Evolutionary conservation across 2,113 vertebrate species (phyloP), one percentile per base, ranked within the genome.

Genomic region (Bettongia penicillata): DNA sequence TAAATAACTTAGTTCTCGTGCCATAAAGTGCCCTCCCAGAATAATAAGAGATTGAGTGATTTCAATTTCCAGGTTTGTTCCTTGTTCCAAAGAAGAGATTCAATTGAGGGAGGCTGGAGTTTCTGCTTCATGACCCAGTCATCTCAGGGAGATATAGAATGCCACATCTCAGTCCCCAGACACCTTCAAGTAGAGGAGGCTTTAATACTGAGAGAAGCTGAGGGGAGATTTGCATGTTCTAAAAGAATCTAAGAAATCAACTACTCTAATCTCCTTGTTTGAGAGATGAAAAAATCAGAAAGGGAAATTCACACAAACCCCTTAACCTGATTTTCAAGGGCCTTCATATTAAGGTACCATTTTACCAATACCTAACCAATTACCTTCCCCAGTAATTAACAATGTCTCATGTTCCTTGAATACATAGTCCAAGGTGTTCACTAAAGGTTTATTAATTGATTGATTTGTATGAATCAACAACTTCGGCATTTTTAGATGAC

Each of bases 1-100:
- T 95, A 97, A 97, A 96, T 96, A 97, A 97, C 97, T 98, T 96
- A 92, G 94, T 97, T 97, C 98, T 97, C 95, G 95, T 97, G 93
- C 94, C 93, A 95, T 95, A 95, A 97, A 96, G 91, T 91, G 52
- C 94, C 94, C 94, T 97, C 94, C 96, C 90, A 92, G 93, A 96
- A 97, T 95, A 96, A 97, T 97, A 97, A 91, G 92, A 95, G 96
- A 47, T 50, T 43, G 90, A 96, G 92, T 61, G 93, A 95, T 96
- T 96, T 97, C 92, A 95, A 93, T 97, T 96, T 97, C 93, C 92
- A 97, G 95, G 91, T 97, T 95, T 96, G 95, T 95, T 95, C 92
- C 90, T 92, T 47, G 2, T 97, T 96, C 97, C 93, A 92, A 90
- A 92, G 68, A 97, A 92, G 95, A 96, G 96, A 95, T 96, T 98